Percentiles rank a stretch among this genome's conserved stretches.
phyloP scores from a whole-genome alignment of 1,140 invertebrate species.

The Papilio helenus region DNA sequence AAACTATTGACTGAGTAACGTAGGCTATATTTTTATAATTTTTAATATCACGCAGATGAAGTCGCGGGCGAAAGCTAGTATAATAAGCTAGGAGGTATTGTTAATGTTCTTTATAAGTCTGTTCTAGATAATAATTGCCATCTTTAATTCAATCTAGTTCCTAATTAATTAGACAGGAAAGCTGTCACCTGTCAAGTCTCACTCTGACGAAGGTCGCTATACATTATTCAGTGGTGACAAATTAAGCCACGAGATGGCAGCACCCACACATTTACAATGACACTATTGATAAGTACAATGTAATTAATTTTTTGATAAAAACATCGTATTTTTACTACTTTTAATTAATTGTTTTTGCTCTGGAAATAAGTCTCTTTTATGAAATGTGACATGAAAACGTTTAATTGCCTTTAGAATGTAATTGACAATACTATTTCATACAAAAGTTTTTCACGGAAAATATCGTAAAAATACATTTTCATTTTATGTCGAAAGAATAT shows the following conservation, averaged over 20 bases:
- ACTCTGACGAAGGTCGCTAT: neutral
- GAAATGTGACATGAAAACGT: neutral
- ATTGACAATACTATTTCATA: neutral
- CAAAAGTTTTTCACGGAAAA: neutral
- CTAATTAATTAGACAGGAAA: slow-evolving; percentile 2
- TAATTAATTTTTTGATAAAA: neutral
- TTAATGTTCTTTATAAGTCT: neutral
- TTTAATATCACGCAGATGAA: too few species aligned
- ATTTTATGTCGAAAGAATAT: slow-evolving; percentile 2
- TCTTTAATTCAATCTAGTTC: neutral
- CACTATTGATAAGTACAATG: neutral
- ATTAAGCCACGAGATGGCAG: slow-evolving; percentile 3
- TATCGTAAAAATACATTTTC: neutral
- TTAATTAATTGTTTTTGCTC: neutral
- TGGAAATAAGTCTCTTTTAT: neutral
- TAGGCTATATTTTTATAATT: too few species aligned
- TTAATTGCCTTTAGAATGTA: neutral
- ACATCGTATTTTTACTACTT: neutral
- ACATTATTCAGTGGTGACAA: neutral
- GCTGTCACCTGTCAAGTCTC: neutral
- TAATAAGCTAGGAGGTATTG: too few species aligned
- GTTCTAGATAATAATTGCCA: neutral
- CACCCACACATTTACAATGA: neutral
- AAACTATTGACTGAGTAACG: too few species aligned
- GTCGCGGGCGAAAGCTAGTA: too few species aligned